Evolutionary conservation across 2,113 vertebrate species (phyloP).

Genomic region (Prochilodus magdalenae): DNA sequence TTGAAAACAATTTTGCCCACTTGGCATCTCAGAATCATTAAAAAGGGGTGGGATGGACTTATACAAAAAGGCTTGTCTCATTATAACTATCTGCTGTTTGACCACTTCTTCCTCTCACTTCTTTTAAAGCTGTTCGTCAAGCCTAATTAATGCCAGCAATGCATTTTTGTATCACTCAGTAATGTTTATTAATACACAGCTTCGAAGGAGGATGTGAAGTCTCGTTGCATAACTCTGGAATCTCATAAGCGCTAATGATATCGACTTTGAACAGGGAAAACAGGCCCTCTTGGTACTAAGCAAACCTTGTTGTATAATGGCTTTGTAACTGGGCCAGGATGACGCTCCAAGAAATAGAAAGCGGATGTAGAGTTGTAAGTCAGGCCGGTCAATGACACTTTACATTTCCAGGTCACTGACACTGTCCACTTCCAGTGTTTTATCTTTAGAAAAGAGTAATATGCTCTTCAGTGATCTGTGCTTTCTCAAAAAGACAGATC

Average conservation of each 20-base stretch:
- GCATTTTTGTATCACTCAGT: constrained; percentile 23
- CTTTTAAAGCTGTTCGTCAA: not conserved
- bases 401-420: constrained; percentile 73
- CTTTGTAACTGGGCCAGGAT: constrained; percentile 48
- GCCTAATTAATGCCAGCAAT: not conserved
- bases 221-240: constrained; percentile 22
- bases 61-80: constrained; percentile 61
- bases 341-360: constrained; percentile 51
- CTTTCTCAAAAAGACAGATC: constrained; percentile 64
- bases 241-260: not conserved
- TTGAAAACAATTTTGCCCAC: constrained; percentile 57
- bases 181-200: constrained; percentile 11
- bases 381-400: constrained; percentile 75
- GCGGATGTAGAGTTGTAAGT: constrained; percentile 68
- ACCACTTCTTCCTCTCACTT: constrained; percentile 33
- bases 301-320: constrained; percentile 34
- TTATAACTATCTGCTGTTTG: constrained; percentile 57
- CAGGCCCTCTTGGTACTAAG: constrained; percentile 10
- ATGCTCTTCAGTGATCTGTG: constrained; percentile 66
- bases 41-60: constrained; percentile 70
- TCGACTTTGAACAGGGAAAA: constrained; percentile 28
- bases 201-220: not conserved
- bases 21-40: constrained; percentile 74
- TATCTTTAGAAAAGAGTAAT: constrained; percentile 73
- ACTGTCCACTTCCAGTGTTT: constrained; percentile 69